Evolutionary conservation across 2,797 vertebrate species (phyloP), one percentile per base, ranked within the genome.

Genomic region (Tenualosa thibaudeaui): DNA sequence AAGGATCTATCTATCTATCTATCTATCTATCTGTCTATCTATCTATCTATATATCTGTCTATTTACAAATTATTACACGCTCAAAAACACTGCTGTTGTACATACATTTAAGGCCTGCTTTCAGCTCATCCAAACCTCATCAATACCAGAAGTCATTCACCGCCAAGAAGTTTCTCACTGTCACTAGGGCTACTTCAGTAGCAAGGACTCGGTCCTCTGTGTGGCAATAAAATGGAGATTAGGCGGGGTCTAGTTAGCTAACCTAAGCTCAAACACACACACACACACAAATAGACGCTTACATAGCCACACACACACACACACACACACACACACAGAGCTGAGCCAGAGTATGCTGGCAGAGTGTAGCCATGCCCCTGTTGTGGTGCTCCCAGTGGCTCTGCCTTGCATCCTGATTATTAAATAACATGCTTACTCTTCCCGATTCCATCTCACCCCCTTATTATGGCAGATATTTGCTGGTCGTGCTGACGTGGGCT

Each of bases 401-500:
- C 24, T 37, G 58, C 58, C 87, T 88, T 86, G 51, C 83, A 86
- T 90, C 91, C 86, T 92, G 88, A 89, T 92, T 89, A 91, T 90
- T 90, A 93, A 93, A 93, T 93, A 90, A 91, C 86, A 90, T 81
- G 82, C 89, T 89, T 86, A 85, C 89, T 51, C 84, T 89, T 87
- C 71, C 87, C 86, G 90, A 89, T 91, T 94, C 88, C 84, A 84
- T 93, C 93, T 91, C 90, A 89, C 81, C 85, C 88, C 86, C 62
- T 89, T 89, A 91, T 89, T 90, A 90, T 83, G 60, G 89, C 86
- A 90, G 89, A 92, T 89, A 89, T 91, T 91, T 50, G 17, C 84
- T 10, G 86, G 89, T 92, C 89, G 90, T 93, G 93, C 93, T 93
- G 93, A 93, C 89, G 90, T 88, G 88, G 92, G 91, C 89, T 93